phyloP scores from a whole-genome alignment of 2,888 invertebrate genomes.

The Pterobdella sp. region DNA sequence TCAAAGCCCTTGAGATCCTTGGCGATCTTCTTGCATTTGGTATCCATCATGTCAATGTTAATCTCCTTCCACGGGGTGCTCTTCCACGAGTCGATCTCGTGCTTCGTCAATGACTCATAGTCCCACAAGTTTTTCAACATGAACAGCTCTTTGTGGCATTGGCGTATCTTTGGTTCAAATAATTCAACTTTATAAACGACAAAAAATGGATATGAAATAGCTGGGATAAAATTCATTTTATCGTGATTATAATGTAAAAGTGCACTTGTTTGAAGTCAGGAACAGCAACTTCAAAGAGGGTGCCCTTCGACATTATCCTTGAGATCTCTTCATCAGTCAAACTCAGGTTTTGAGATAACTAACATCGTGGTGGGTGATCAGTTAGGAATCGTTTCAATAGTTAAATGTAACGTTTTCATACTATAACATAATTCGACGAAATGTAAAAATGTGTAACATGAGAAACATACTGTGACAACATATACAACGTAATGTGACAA shows the following conservation, averaged over 20 bases:
- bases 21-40: constrained; percentile 93
- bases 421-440: neutral
- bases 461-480: too few relatives aligned
- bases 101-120: constrained; percentile 77
- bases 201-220: too few relatives aligned
- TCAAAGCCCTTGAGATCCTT: constrained; percentile 68
- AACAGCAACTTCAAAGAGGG: constrained; percentile 84
- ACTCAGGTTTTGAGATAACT: constrained; percentile 2
- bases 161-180: too few relatives aligned
- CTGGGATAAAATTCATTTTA: too few relatives aligned
- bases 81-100: constrained; percentile 91
- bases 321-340: constrained; percentile 37
- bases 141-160: constrained; percentile 79
- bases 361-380: neutral
- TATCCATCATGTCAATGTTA: constrained; percentile 95
- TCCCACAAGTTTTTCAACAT: constrained; percentile 80
- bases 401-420: too few relatives aligned
- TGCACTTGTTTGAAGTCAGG: constrained; percentile 85
- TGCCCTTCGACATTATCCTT: constrained; percentile 76
- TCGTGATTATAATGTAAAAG: too few relatives aligned
- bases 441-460: neutral
- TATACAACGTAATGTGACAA: neutral
- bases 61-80: constrained; percentile 92
- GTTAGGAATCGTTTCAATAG: too few relatives aligned
- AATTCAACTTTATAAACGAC: too few relatives aligned